Evolutionary conservation across 2,113 vertebrate species (phyloP).

Genomic region (Sinocyclocheilus maitianheensis): DNA sequence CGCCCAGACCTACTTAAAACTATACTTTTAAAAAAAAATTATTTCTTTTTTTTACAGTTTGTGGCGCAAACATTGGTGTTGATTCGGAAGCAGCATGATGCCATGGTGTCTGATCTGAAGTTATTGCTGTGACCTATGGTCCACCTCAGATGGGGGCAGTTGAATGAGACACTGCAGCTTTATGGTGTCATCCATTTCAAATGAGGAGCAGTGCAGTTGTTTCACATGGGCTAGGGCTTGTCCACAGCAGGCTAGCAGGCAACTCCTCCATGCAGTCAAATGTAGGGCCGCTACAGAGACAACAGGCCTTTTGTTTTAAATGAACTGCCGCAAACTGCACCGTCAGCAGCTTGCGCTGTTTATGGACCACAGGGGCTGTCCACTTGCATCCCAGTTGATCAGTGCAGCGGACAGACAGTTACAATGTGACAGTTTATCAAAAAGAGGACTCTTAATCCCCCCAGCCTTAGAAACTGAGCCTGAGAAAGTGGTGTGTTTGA

Average conservation of each 20-base stretch:
- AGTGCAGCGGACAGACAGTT: slow-evolving; percentile 35
- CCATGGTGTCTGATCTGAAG: background rate
- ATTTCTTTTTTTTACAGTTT: background rate
- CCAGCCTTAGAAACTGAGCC: no score
- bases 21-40: no score
- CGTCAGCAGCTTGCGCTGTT: slow-evolving; percentile 73
- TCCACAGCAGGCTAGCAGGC: slow-evolving; percentile 74
- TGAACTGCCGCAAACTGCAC: slow-evolving; percentile 66
- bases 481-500: no score
- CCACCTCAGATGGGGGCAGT: background rate
- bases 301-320: slow-evolving; percentile 84
- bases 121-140: slow-evolving; percentile 10
- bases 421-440: slow-evolving; percentile 36
- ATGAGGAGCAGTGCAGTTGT: slow-evolving; percentile 60
- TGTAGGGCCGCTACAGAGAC: slow-evolving; percentile 72
- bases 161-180: background rate
- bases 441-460: background rate
- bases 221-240: slow-evolving; percentile 45
- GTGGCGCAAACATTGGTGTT: slow-evolving; percentile 56
- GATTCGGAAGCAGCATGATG: slow-evolving; percentile 58
- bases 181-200: slow-evolving; percentile 23
- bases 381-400: slow-evolving; percentile 45
- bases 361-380: slow-evolving; percentile 52
- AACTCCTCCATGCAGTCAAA: slow-evolving; percentile 64
- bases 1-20: no score